These are phyloP conservation scores for Anolis carolinensis DNA, from an alignment of 2,113 vertebrate genomes.

Conservation along the genomic window DNA sequence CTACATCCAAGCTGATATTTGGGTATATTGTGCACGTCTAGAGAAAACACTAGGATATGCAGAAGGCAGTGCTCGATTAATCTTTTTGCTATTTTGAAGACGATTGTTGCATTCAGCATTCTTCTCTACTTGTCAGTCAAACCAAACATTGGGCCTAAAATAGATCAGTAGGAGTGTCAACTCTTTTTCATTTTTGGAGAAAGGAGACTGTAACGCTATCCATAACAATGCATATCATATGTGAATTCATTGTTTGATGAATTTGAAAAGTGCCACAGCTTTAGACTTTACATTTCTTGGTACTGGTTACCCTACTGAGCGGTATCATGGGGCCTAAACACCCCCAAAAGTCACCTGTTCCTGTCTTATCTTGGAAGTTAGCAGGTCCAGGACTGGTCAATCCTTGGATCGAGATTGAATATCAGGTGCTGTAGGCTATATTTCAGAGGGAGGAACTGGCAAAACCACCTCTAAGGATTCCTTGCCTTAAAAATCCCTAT, in stretches of 20 bases:
- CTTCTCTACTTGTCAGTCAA: constrained; percentile 58
- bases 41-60: constrained; percentile 39
- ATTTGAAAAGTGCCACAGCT: constrained; percentile 23
- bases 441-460: too few species aligned
- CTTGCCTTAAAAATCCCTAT: too few species aligned
- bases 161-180: constrained; percentile 35
- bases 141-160: constrained; percentile 61
- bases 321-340: too few species aligned
- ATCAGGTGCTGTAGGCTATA: too few species aligned
- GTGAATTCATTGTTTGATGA: constrained; percentile 5
- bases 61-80: constrained; percentile 50
- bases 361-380: too few species aligned
- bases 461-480: too few species aligned
- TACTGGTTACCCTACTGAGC: neutral
- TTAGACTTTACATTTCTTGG: constrained; percentile 2
- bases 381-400: too few species aligned
- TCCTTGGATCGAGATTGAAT: too few species aligned
- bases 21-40: neutral
- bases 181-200: constrained; percentile 18
- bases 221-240: constrained; percentile 2
- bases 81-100: constrained; percentile 55
- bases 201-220: neutral
- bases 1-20: neutral
- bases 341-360: too few species aligned
- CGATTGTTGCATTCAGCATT: constrained; percentile 53